These are phyloP conservation scores for Antheraea yamamai DNA, from an alignment of 2,888 invertebrate genomes.

Conservation along the genomic window DNA sequence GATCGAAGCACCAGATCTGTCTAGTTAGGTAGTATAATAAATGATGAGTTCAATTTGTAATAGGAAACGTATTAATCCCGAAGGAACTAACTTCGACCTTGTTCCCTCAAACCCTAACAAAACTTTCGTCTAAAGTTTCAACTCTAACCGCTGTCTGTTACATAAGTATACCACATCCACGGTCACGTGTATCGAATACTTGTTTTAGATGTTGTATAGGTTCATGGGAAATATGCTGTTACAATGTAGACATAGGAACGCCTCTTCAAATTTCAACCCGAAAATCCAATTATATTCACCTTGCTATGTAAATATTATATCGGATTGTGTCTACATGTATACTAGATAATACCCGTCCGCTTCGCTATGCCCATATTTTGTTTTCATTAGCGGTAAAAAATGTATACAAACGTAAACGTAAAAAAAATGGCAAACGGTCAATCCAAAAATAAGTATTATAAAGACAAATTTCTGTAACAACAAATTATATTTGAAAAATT, in stretches of 20 bases:
- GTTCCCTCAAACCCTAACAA: constrained; percentile 16
- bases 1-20: neutral
- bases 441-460: too few relatives aligned
- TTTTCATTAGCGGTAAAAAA: too few relatives aligned
- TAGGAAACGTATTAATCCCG: constrained; percentile 14
- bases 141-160: constrained; percentile 6
- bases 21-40: neutral
- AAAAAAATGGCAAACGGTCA: too few relatives aligned
- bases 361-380: too few relatives aligned
- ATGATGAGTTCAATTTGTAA: constrained; percentile 6
- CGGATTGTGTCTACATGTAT: too few relatives aligned
- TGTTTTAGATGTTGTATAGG: neutral
- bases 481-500: too few relatives aligned
- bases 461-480: too few relatives aligned
- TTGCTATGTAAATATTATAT: too few relatives aligned
- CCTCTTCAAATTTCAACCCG: neutral
- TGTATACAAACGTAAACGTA: too few relatives aligned
- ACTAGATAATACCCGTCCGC: too few relatives aligned
- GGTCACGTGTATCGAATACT: constrained; percentile 6
- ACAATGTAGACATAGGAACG: neutral
- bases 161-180: neutral
- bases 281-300: neutral
- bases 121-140: constrained; percentile 14
- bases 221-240: neutral
- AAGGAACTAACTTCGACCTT: constrained; percentile 2